phyloP scores from a whole-genome alignment of 2,888 invertebrate species.

The Dastarcus helophoroides region DNA sequence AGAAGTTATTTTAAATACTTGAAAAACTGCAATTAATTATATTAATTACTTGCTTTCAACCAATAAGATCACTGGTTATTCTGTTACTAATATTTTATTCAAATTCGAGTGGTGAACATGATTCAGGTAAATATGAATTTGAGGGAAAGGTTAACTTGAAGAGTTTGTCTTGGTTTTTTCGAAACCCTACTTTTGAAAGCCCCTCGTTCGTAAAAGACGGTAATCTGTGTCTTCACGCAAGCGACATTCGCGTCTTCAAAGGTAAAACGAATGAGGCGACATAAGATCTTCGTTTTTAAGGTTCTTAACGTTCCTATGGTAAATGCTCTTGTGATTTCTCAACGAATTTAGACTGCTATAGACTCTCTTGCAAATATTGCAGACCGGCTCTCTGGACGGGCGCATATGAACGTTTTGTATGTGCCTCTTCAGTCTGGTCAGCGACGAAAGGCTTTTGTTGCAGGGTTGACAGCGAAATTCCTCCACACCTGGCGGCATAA shows the following conservation, averaged over 20 bases:
- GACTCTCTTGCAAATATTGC: conserved; percentile 85
- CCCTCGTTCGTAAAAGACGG: conserved; percentile 1
- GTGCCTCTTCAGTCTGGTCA: conserved; percentile 81
- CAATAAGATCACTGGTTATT: too few relatives aligned
- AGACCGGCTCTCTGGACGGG: conserved; percentile 80
- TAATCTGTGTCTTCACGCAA: not conserved
- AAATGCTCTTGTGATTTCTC: conserved; percentile 87
- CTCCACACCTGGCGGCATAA: conserved; percentile 62
- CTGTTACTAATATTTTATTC: too few relatives aligned
- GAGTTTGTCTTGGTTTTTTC: too few relatives aligned
- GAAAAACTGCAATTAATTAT: too few relatives aligned
- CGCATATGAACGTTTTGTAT: conserved; percentile 88
- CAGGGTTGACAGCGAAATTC: conserved; percentile 85
- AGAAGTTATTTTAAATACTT: too few relatives aligned
- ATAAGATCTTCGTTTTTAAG: conserved; percentile 45
- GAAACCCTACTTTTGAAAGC: not conserved
- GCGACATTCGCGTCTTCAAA: too few relatives aligned
- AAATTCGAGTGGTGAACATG: too few relatives aligned
- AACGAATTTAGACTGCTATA: conserved; percentile 86
- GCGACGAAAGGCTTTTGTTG: conserved; percentile 80
- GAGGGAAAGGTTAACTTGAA: too few relatives aligned
- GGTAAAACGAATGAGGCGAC: conserved; percentile 35
- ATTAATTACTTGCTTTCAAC: too few relatives aligned
- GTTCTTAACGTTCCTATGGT: conserved; percentile 70
- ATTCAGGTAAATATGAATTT: too few relatives aligned